A percentile compares a stretch with the other conserved stretches of the same genome.
Evolutionary conservation across 2,888 invertebrate species (phyloP).

Genomic region (Melanargia galathea): DNA sequence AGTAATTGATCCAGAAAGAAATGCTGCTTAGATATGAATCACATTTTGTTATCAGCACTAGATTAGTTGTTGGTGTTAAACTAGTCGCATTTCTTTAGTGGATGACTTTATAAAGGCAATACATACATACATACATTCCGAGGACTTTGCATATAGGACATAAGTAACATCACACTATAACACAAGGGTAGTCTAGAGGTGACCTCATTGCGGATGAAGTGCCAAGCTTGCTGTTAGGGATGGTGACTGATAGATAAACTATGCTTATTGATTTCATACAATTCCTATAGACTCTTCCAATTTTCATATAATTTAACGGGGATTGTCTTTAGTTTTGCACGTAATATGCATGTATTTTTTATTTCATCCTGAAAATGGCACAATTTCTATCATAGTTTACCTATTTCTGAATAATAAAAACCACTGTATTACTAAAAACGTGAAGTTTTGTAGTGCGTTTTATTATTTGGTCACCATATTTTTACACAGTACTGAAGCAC

Average conservation of each 20-base stretch:
- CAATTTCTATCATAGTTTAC: constrained; percentile 7
- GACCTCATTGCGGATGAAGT: constrained; percentile 42
- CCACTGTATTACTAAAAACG: constrained; percentile 15
- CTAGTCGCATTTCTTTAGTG: constrained; percentile 41
- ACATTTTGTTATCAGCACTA: neutral
- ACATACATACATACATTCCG: constrained; percentile 40
- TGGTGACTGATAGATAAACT: constrained; percentile 28
- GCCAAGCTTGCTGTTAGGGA: constrained; percentile 35
- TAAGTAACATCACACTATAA: constrained; percentile 44
- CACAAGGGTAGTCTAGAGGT: constrained; percentile 37
- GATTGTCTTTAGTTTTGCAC: neutral
- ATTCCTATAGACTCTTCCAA: neutral
- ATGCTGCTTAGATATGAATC: constrained; percentile 8
- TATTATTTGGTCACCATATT: constrained; percentile 27
- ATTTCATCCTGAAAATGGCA: too few relatives aligned
- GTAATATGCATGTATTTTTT: neutral
- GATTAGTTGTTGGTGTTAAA: neutral
- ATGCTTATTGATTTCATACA: constrained; percentile 20
- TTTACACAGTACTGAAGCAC: constrained; percentile 20
- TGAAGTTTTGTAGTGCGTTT: constrained; percentile 28
- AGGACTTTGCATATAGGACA: constrained; percentile 41
- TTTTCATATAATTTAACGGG: neutral
- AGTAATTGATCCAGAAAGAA: constrained; percentile 38
- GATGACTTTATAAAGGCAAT: constrained; percentile 33
- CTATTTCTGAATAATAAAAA: constrained; percentile 27